A percentile compares a stretch with the other conserved stretches of the same genome.
phyloP scores from a whole-genome alignment of 1,140 invertebrate species.

The Caenorhabditis briggsae region DNA sequence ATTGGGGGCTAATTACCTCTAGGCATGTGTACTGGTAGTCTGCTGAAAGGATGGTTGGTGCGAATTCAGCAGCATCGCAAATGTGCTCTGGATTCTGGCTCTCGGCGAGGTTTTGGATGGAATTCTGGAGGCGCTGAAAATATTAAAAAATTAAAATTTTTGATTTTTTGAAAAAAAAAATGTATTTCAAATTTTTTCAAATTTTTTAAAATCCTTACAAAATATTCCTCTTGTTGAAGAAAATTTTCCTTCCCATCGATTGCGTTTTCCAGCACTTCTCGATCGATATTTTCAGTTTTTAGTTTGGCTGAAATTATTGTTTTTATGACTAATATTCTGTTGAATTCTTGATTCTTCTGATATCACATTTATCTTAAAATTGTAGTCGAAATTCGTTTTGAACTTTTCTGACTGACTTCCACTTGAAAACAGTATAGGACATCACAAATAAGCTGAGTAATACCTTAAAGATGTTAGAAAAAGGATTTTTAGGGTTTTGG shows the following conservation, averaged over 20 bases:
- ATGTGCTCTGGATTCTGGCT: constrained; percentile 13
- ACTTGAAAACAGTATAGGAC: too few species aligned
- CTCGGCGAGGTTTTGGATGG: background rate
- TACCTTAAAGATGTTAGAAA: too few species aligned
- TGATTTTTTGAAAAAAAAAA: background rate
- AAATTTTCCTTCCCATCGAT: background rate
- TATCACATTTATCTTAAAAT: too few species aligned
- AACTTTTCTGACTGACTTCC: too few species aligned
- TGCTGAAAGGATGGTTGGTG: background rate
- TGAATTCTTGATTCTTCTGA: too few species aligned
- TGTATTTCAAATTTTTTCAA: too few species aligned
- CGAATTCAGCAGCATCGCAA: constrained; percentile 28
- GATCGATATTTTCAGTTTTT: constrained; percentile 1
- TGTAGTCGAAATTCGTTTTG: background rate
- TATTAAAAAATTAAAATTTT: background rate
- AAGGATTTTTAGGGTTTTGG: too few species aligned
- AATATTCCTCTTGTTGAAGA: background rate
- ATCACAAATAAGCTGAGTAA: too few species aligned
- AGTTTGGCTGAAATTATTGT: constrained; percentile 23
- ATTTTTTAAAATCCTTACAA: background rate
- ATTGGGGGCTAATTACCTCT: background rate
- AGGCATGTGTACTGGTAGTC: constrained; percentile 27
- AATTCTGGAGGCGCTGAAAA: background rate
- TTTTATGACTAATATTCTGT: background rate
- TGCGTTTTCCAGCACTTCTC: background rate